Conservation (phyloP, 64 coral and sea anemone species). For the Stichodactyla helianthus region DNA sequence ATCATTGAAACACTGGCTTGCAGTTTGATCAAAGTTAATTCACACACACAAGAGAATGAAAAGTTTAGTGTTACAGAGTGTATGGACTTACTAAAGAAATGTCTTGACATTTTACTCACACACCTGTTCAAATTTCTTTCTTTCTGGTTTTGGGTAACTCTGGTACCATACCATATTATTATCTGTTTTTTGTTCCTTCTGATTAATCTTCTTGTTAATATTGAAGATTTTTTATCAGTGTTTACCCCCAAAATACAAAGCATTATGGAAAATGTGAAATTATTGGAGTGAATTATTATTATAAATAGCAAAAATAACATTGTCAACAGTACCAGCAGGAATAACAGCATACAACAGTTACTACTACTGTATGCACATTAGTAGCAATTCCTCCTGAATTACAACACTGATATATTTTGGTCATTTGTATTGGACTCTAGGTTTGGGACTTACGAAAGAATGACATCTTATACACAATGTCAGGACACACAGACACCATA, state of each 20-base stretch:
- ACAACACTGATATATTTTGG: background rate
- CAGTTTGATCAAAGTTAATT: too few species aligned
- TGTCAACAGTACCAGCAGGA: background rate
- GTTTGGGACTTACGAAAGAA: constrained; percentile 99
- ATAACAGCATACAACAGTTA: background rate
- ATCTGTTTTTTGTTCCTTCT: too few species aligned
- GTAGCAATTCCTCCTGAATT: background rate
- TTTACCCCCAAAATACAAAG: background rate
- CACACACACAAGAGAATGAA: too few species aligned
- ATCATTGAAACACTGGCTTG: too few species aligned
- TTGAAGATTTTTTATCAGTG: background rate
- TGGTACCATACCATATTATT: too few species aligned
- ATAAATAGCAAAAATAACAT: background rate
- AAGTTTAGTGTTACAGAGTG: too few species aligned
- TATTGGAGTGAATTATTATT: too few species aligned
- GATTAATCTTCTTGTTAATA: too few species aligned
- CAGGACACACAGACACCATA: constrained; percentile 93
- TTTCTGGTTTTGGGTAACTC: too few species aligned
- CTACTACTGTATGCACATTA: background rate
- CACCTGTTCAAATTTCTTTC: too few species aligned
- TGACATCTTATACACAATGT: constrained; percentile 95
- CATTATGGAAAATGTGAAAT: background rate
- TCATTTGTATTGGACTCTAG: constrained; percentile 27
- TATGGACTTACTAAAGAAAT: too few species aligned
- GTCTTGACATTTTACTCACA: too few species aligned